Base-by-base conservation (phyloP, 1,140 invertebrate species). In the Coenobita brevimanus region DNA sequence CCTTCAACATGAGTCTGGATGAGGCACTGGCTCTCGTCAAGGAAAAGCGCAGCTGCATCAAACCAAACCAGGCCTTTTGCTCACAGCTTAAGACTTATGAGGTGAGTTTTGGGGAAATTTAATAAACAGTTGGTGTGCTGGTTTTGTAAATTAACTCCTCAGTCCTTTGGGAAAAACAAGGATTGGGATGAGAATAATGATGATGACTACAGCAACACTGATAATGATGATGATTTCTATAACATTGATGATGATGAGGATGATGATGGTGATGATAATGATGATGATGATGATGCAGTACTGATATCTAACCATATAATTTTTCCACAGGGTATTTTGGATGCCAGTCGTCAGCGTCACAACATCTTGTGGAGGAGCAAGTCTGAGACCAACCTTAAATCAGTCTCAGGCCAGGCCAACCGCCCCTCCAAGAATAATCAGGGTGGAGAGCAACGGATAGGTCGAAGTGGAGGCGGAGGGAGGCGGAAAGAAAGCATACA, bases 271-370 rank as follows among this genome's bases (percentile, higher is more conserved):
- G n/a, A n/a, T n/a, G n/a, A n/a, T n/a, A n/a, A n/a, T n/a, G n/a
- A n/a, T n/a, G n/a, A n/a, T n/a, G n/a, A n/a, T n/a, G n/a, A n/a
- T n/a, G n/a, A n/a, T n/a, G n/a, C n/a, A n/a, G n/a, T n/a, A n/a
- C n/a, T n/a, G n/a, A n/a, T n/a, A n/a, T n/a, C n/a, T n/a, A n/a
- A n/a, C n/a, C n/a, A n/a, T n/a, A n/a, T n/a, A n/a, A n/a, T 54
- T 73, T 57, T 50, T 87, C 90, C 91, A 60, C 91, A 94, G 92
- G 97, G 97, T 79, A 98, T 98, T 91, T 93, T 99, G 80, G 97
- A 97, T 92, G 98, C 98, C 0, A 99, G 98, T 97, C 98, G 97
- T 92, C 98, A 98, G 91, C 96, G 97, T 91, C 97, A 98, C 92
- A 98, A 97, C 92, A 93, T 97, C 85, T 96, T 98, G 91, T 94